Conservation (phyloP, 1,140 invertebrate genomes). For the Diabrotica virgifera region DNA sequence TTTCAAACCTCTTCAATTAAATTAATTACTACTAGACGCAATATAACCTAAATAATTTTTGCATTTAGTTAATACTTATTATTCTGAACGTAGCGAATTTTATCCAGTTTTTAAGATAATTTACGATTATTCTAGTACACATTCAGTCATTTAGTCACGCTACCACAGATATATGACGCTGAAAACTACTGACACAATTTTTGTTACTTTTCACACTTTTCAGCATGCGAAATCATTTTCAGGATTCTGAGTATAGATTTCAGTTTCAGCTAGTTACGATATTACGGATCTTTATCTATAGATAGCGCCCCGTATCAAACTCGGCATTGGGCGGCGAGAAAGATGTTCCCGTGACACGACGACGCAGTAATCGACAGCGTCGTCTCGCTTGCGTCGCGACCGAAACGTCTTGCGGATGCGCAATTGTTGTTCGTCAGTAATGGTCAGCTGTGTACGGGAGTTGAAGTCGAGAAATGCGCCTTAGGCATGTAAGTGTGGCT, state of each 20-base stretch:
- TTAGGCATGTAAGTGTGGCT: slow-evolving; percentile 49
- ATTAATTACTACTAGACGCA: too few species aligned
- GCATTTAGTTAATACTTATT: too few species aligned
- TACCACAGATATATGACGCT: too few species aligned
- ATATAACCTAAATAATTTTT: too few species aligned
- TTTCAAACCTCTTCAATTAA: too few species aligned
- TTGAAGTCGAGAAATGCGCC: slow-evolving; percentile 46
- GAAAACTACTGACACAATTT: too few species aligned
- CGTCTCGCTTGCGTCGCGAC: slow-evolving; percentile 8
- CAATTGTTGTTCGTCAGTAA: slow-evolving; percentile 17
- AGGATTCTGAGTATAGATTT: slow-evolving; percentile 7
- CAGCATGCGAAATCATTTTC: not conserved
- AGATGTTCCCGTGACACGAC: not conserved
- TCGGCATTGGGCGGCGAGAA: not conserved
- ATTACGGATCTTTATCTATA: not conserved
- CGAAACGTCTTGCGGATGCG: slow-evolving; percentile 10
- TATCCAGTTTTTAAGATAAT: too few species aligned
- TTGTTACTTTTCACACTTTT: too few species aligned
- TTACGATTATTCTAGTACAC: too few species aligned
- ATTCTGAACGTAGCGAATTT: too few species aligned
- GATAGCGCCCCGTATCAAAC: slow-evolving; percentile 1
- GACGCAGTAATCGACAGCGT: slow-evolving; percentile 2
- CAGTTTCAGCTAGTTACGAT: not conserved
- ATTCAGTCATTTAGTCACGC: too few species aligned
- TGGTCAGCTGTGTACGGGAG: slow-evolving; percentile 39